Evolutionary conservation across 1,140 invertebrate genomes (phyloP), one percentile per base, ranked within the genome.

Genomic region (Macrosteles quadrilineatus): DNA sequence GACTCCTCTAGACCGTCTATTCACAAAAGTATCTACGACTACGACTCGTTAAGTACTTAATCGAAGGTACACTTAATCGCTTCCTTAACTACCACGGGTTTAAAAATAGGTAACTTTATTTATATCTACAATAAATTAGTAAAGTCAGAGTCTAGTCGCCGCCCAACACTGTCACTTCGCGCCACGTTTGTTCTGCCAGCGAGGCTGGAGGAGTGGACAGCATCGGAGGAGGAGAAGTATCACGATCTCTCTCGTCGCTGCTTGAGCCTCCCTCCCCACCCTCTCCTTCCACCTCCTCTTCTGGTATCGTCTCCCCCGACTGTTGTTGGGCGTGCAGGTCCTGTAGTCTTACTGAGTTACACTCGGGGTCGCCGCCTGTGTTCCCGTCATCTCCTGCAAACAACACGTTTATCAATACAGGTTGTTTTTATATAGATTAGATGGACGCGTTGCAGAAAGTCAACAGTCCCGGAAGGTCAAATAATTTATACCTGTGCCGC

Each of bases 151-250:
- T 19, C 6, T 59, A 83, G 77, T 83, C 83, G 2, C 82, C 83
- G 2, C 82, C 81, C 11, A 81, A 82, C 19, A 84, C 83, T 3
- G 82, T 78, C 14, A 83, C 82, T 73, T 84, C 82, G 29, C 82
- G 79, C 80, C 82, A 82, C 4, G 64, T 45, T 55, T 14, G 43
- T 53, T 65, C 57, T 14, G 66, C 30, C 6, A 69, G 55, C 1
- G 27, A 30, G 36, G 11, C 21, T 53, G 47, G 11, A 53, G 11
- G 21, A n/a, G n/a, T n/a, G 19, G 68, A 55, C 43, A 63, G 45
- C n/a, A 40, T 45, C 4, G 67, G 32, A 17, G 67, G 50, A 19
- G 25, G 68, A 17, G 53, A 57, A 40, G 70, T 27, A 9, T 27
- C 9, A 1, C 31, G 63, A 23, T 72, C 71, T 27, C 68, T 71